phyloP scores from a whole-genome alignment of 2,797 vertebrate genomes.

The Sternarchorhynchus goeldii region DNA sequence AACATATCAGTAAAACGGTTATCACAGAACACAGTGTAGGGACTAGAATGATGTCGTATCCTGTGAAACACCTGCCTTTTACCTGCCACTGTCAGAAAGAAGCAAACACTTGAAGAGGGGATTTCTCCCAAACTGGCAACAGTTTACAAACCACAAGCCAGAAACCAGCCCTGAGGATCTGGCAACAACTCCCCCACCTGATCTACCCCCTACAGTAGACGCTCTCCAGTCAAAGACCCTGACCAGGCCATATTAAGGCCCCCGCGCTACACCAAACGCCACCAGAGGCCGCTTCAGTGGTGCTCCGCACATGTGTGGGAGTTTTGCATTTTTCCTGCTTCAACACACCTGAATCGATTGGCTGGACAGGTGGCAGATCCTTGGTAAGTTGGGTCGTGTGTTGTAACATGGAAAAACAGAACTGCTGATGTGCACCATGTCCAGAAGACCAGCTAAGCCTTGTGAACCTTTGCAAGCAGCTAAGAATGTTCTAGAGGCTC shows the following conservation, averaged over 20 bases:
- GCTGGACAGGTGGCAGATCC: too few relatives aligned
- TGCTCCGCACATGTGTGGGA: too few relatives aligned
- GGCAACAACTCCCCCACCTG: background rate
- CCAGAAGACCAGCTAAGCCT: too few relatives aligned
- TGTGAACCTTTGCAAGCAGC: too few relatives aligned
- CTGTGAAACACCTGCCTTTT: slow-evolving; percentile 47
- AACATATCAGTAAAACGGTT: slow-evolving; percentile 59
- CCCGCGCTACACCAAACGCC: background rate
- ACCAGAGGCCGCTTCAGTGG: too few relatives aligned
- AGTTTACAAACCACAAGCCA: background rate
- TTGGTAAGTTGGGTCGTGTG: too few relatives aligned
- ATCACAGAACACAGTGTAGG: slow-evolving; percentile 65
- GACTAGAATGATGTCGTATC: slow-evolving; percentile 64
- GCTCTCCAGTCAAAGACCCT: background rate
- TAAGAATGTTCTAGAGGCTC: too few relatives aligned
- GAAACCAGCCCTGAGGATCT: background rate
- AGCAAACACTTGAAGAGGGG: background rate
- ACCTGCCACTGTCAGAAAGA: background rate
- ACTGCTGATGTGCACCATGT: too few relatives aligned
- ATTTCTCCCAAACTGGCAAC: background rate
- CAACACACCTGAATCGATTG: too few relatives aligned
- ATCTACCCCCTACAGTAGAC: background rate
- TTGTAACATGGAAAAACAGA: too few relatives aligned
- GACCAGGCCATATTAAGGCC: background rate
- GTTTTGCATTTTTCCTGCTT: too few relatives aligned